Base-by-base conservation (phyloP, 2,888 invertebrate species). In the Eledone cirrhosa region DNA sequence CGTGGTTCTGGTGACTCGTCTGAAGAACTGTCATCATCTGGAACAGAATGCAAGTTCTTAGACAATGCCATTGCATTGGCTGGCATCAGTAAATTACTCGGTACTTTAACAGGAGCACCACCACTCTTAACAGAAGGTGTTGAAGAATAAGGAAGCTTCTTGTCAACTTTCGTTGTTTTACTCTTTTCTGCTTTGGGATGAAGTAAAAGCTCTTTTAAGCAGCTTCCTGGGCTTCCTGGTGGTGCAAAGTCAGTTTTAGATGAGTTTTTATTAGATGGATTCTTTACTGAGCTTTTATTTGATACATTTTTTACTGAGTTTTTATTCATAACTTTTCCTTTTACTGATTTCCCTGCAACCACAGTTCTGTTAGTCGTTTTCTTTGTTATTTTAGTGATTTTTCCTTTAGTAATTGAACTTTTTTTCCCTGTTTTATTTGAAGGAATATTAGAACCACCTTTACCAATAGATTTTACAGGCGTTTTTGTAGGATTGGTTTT, bases 1-100 rank as follows among this genome's bases (percentile, higher is more conserved):
- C 77, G 69, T 33, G 67, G 77, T 24, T 81, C 80, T 14, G 82
- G 82, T 7, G 82, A 82, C 48, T 81, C 79, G 27, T 80, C 82
- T 16, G 77, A 67, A 2, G 48, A 48, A 33, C 69, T 77, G 22
- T 80, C 78, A 77, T 79, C 78, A 16, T 67, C 69, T 48, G 27
- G 41, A 16, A 63, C n/a, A 4, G 47, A n/a, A 48, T 63, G 24
- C 2, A 59, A 29, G 16, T 33, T 77, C 77, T 77, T 77, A 19
- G 24, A 13, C 48, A 76, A 47, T 48, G 24, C 29, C 33, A 48
- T 19, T 47, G 24, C 27, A 16, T 48, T 48, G n/a, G 24, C 14
- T 13, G 29, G 22, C 41, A 72, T 72, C 4, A 41, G n/a, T 72
- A 41, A 72, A 33, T 72, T 72, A 48, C 22, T 48, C 47, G 29